Evolutionary conservation across 37 sponge, comb jelly and placozoan species (phyloP), one percentile per base, ranked within the genome.

Genomic region (Spongilla lacustris): DNA sequence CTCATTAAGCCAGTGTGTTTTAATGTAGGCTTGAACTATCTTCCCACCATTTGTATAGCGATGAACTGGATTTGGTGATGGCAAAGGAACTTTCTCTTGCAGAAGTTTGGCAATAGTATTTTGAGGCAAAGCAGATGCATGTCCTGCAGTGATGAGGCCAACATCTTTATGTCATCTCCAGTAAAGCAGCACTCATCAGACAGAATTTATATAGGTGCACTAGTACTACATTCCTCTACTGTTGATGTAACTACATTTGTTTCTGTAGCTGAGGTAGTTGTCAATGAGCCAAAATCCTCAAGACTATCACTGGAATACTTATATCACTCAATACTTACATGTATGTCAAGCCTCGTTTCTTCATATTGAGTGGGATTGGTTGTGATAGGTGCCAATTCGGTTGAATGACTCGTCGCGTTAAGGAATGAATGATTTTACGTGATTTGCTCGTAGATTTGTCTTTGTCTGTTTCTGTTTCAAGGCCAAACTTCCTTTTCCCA

Each of bases 231-330:
- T 46, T 46, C 46, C 46, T 46, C 46, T 8, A 10, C 46, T 46
- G 46, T 46, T 46, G 46, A 46, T 46, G 4, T 4, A 46, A 46
- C 46, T 58, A 58, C 58, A 58, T 17, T 58, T 58, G 58, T 58
- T 58, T 8, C 58, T 58, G 58, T 58, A 58, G 58, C 58, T 58
- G 58, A 58, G 58, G 58, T 58, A 58, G 58, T 58, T 58, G 58
- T 58, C 58, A 58, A 58, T 58, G 58, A 58, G 58, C 58, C 58
- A 58, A 58, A 58, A 58, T 58, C 58, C 58, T 58, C 58, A 58
- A 58, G 58, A 58, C 58, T 58, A 58, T 58, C 19, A 58, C 58
- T 58, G 58, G 58, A 58, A 58, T 58, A 13, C 14, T 58, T n/a
- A n/a, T n/a, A n/a, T n/a, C n/a, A 17, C 58, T 58, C 19, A 58